phyloP scores from a whole-genome alignment of 2,888 invertebrate genomes.

The Megalurothrips usitatus region DNA sequence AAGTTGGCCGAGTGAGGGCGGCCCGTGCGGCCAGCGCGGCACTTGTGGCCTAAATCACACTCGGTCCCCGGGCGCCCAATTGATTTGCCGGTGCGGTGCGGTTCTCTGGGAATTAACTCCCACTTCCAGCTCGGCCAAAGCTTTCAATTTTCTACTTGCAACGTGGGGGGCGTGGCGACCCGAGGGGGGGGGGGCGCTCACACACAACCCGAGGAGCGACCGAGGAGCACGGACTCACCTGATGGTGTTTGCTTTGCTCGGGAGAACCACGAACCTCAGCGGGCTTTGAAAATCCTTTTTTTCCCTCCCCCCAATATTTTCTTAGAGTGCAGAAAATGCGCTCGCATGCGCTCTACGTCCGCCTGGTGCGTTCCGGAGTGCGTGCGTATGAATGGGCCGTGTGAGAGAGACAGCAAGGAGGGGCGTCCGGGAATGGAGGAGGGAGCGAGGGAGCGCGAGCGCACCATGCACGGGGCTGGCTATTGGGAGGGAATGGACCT shows the following conservation, averaged over 20 bases:
- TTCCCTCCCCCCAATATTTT: too few species aligned
- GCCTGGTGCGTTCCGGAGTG: too few species aligned
- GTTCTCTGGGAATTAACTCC: conserved; percentile 1
- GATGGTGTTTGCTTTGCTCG: too few species aligned
- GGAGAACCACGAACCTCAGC: too few species aligned
- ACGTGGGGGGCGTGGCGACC: neutral
- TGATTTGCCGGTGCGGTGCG: neutral
- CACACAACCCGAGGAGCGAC: neutral
- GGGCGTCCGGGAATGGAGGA: neutral
- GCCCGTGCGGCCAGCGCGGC: neutral
- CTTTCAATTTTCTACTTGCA: conserved; percentile 20
- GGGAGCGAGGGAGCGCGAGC: neutral
- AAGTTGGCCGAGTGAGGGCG: neutral
- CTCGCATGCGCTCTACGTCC: neutral
- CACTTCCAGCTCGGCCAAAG: neutral
- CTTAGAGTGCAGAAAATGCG: too few species aligned
- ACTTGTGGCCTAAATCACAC: conserved; percentile 5
- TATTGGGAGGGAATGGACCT: too few species aligned
- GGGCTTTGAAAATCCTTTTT: too few species aligned
- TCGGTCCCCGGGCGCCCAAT: neutral
- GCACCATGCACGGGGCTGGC: neutral
- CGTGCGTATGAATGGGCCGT: too few species aligned
- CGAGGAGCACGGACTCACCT: too few species aligned
- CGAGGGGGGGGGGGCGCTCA: too few species aligned
- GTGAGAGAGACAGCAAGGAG: neutral